Evolutionary conservation across 1,140 invertebrate species (phyloP).

Genomic region (Drosophila nigromelanica): DNA sequence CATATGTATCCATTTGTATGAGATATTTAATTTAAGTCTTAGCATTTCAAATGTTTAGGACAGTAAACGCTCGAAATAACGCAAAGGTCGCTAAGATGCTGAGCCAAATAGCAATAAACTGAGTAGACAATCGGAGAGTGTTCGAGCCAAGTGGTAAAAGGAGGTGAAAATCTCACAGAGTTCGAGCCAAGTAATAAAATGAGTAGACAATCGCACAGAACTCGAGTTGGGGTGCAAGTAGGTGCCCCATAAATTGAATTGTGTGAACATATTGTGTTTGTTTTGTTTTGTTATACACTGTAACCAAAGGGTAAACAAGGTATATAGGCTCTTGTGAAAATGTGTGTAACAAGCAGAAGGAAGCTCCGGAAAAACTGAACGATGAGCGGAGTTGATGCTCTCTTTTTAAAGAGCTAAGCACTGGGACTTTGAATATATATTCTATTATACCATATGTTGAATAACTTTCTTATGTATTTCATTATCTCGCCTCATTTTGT

Average conservation of each 20-base stretch:
- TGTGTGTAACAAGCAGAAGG: too few species aligned
- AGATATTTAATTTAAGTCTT: slow-evolving; percentile 46
- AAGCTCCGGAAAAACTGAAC: too few species aligned
- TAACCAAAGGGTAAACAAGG: too few species aligned
- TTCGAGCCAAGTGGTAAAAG: too few species aligned
- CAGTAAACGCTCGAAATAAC: slow-evolving; percentile 19
- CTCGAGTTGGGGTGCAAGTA: not conserved
- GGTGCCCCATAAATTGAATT: slow-evolving; percentile 65
- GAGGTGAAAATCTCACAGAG: not conserved
- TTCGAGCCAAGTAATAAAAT: not conserved
- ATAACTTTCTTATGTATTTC: too few species aligned
- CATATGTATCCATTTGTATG: slow-evolving; percentile 3
- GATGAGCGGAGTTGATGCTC: too few species aligned
- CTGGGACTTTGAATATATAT: too few species aligned
- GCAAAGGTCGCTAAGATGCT: slow-evolving; percentile 45
- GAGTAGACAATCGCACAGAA: too few species aligned
- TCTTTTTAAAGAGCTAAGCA: too few species aligned
- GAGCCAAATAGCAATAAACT: slow-evolving; percentile 72
- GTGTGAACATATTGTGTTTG: slow-evolving; percentile 72
- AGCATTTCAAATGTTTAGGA: slow-evolving; percentile 58
- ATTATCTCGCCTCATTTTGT: too few species aligned
- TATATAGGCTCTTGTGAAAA: too few species aligned
- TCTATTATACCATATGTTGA: too few species aligned
- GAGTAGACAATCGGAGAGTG: slow-evolving; percentile 63
- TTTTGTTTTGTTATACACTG: slow-evolving; percentile 29